Conservation (phyloP, 2,888 invertebrate species). For the Watsonalla cultraria region DNA sequence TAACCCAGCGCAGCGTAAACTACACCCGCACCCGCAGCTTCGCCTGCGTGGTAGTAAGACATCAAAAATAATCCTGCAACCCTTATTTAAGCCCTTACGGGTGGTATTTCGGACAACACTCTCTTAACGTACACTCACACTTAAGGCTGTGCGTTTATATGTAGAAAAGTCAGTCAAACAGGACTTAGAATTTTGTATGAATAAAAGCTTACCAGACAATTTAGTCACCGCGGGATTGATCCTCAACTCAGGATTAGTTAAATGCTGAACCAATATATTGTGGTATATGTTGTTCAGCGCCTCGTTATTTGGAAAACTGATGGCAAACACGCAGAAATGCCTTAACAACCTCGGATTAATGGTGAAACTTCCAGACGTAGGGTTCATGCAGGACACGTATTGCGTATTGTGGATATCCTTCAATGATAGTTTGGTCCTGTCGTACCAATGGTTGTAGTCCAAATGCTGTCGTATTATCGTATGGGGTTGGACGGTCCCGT, state of each 20-base stretch:
- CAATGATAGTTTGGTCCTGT: slow-evolving; percentile 90
- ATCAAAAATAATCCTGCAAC: too few species aligned
- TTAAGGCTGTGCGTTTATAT: too few species aligned
- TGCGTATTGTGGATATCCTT: slow-evolving; percentile 98
- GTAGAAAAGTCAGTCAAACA: too few species aligned
- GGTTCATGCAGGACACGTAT: slow-evolving; percentile 98
- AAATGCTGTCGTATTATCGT: slow-evolving; percentile 96
- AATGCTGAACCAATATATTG: slow-evolving; percentile 91
- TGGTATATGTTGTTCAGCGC: slow-evolving; percentile 93
- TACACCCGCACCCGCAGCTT: too few species aligned
- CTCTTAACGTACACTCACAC: too few species aligned
- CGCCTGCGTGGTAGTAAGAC: too few species aligned
- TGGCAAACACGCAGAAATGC: slow-evolving; percentile 93
- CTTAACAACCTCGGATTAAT: slow-evolving; percentile 96
- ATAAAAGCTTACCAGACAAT: slow-evolving; percentile 68
- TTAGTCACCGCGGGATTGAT: slow-evolving; percentile 84
- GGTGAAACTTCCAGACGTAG: slow-evolving; percentile 97
- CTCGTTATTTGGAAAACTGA: slow-evolving; percentile 89
- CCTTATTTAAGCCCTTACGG: too few species aligned
- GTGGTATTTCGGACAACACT: too few species aligned
- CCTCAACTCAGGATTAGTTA: slow-evolving; percentile 88
- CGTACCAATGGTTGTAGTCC: slow-evolving; percentile 96
- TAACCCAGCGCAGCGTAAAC: too few species aligned
- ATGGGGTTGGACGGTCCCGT: slow-evolving; percentile 98
- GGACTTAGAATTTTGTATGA: not conserved